Evolutionary conservation across 1,140 invertebrate genomes (phyloP), one percentile per base, ranked within the genome.

Genomic region (Ips nitidus): DNA sequence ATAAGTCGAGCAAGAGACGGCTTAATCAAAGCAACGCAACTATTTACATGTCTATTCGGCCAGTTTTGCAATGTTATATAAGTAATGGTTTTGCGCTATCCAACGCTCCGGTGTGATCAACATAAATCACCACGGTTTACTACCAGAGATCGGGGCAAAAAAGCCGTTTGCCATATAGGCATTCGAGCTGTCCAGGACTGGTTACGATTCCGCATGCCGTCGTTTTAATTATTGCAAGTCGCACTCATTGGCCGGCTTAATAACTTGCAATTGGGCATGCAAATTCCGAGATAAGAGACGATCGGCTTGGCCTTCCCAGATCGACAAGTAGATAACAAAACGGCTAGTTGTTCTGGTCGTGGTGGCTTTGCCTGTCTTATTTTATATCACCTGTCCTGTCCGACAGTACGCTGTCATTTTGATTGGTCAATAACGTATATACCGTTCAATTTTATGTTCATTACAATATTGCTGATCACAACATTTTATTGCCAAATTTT

Each of bases 191-290:
- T 22, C 7, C 52, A 37, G 7, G 8, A 6, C 8, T 2, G 52
- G 37, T 55, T 37, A 55, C 52, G 37, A 55, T 55, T 55, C 52
- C 52, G 52, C 52, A 55, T 55, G 36, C 52, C 52, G 52, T 55
- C 8, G 7, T 55, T 55, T 47, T 55, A 55, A 55, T 55, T 55
- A 37, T 37, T 55, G 22, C 22, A 22, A 22, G 22, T 6, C 38
- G 57, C 6, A 59, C 5, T 47, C 22, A 61, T 61, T 61, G 59
- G 59, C 42, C 57, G 57, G 8, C 41, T 59, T 59, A 61, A 61
- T 61, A 61, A 61, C 59, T 61, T 37, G 42, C 59, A 61, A 61
- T 61, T 40, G 59, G 59, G 59, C 59, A 61, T 61, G 59, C 59
- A 61, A 61, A 61, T 61, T 61, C 59, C 43, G 42, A 8, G 43